phyloP scores from a whole-genome alignment of 2,888 invertebrate genomes.

The Polia nebulosa region DNA sequence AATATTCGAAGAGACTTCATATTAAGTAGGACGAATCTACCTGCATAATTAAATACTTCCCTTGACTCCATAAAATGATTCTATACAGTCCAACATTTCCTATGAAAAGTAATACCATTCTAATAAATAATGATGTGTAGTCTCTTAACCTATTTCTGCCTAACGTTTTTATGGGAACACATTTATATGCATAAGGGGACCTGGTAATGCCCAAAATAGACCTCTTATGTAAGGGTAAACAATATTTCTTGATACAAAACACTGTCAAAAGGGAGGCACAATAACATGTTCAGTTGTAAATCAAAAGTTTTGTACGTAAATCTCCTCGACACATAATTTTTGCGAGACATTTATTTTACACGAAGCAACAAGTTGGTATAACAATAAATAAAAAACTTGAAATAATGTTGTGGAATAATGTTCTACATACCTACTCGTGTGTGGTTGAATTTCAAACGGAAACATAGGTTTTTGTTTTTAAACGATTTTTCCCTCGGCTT shows the following conservation, averaged over 20 bases:
- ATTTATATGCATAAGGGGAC: slow-evolving; percentile 26
- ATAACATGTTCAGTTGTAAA: slow-evolving; percentile 32
- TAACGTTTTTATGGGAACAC: slow-evolving; percentile 31
- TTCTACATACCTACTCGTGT: not conserved
- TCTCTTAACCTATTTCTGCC: slow-evolving; percentile 7
- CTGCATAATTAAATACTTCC: not conserved
- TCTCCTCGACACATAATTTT: slow-evolving; percentile 25
- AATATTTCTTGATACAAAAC: slow-evolving; percentile 41
- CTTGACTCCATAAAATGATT: not conserved
- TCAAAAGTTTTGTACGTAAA: slow-evolving; percentile 51
- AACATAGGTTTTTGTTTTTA: not conserved
- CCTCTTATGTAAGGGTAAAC: slow-evolving; percentile 19
- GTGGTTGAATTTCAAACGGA: not conserved
- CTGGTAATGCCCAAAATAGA: slow-evolving; percentile 16
- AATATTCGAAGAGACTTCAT: not conserved
- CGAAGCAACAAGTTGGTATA: slow-evolving; percentile 49
- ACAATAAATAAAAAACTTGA: slow-evolving; percentile 5
- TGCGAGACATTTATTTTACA: slow-evolving; percentile 12
- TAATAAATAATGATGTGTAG: not conserved
- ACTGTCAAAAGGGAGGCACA: slow-evolving; percentile 22
- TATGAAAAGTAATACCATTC: slow-evolving; percentile 4
- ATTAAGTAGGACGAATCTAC: too few species aligned
- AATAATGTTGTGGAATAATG: slow-evolving; percentile 7
- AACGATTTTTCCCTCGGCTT: not conserved
- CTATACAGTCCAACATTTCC: not conserved